Base-by-base conservation (phyloP, 2,113 vertebrate genomes). In the Burhinus oedicnemus region DNA sequence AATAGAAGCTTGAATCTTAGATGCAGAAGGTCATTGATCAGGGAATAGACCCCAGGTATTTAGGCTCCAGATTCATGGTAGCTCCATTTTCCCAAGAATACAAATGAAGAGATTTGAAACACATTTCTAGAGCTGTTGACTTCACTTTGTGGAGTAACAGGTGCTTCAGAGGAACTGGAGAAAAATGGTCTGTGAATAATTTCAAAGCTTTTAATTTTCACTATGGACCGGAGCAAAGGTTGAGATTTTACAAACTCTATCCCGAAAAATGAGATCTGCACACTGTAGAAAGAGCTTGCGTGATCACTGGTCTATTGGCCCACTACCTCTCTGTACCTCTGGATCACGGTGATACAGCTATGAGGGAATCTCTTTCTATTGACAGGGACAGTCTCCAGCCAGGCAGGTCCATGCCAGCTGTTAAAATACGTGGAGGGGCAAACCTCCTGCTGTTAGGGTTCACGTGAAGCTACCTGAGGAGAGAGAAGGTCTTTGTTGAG, bases 271-370 rank as follows among this genome's bases (percentile, higher is more conserved):
- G 4, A 70, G 21, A 26, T 51, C 22, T 47, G 6, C 6, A 12
- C 6, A 7, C 20, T 32, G 15, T 45, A 18, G n/a, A 26, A 80
- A 32, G 3, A 42, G 6, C 22, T 65, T n/a, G 3, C 2, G 1
- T 19, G 45, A 51, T 32, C 36, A 30, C 11, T 18, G 19, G 21
- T n/a, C 15, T 45, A 0, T 8, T 65, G 44, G 14, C 32, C 5
- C 18, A 8, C 9, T 26, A 6, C 5, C 4, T 44, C 23, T 9
- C 20, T 49, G 32, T 58, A 6, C 38, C 19, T 83, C 55, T 72
- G 70, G 5, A 19, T 83, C 38, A 16, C 0, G 0, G 29, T 42
- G 16, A 4, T 65, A 34, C 38, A 49, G 22, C 5, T 23, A 4
- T 19, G 6, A 36, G 62, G 38, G 49, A 87, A 83, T 21, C 21